Percentiles rank a stretch among this genome's conserved stretches.
phyloP scores from a whole-genome alignment of 1,140 invertebrate genomes.

The Sminthurides bifidus region DNA sequence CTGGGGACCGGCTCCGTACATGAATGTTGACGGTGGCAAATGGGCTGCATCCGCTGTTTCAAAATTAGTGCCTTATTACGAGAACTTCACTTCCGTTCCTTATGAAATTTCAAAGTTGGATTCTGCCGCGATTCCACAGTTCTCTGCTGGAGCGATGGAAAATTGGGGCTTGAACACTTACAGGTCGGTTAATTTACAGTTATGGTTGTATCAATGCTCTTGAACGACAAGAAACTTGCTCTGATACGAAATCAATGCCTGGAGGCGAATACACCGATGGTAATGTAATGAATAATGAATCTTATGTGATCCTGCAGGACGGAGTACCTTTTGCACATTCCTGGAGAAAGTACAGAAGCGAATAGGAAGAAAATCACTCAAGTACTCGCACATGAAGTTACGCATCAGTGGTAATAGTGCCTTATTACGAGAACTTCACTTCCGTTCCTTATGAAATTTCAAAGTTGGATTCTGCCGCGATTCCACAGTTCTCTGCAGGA shows the following conservation, averaged over 20 bases:
- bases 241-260: constrained; percentile 42
- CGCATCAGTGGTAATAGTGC: constrained; percentile 68
- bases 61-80: no score
- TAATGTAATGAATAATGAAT: neutral
- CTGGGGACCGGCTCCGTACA: constrained; percentile 57
- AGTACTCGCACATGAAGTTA: constrained; percentile 38
- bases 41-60: no score
- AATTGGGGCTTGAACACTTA: constrained; percentile 45
- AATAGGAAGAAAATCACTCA: constrained; percentile 3
- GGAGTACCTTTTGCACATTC: constrained; percentile 5
- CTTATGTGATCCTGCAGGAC: neutral
- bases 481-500: constrained; percentile 64
- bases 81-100: constrained; percentile 81
- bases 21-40: constrained; percentile 69
- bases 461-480: constrained; percentile 89
- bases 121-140: constrained; percentile 86
- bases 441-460: constrained; percentile 85
- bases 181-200: constrained; percentile 18
- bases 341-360: constrained; percentile 1
- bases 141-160: constrained; percentile 46
- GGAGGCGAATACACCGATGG: no score
- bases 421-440: constrained; percentile 89
- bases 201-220: no score
- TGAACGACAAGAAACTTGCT: constrained; percentile 20
- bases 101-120: constrained; percentile 94